These are phyloP conservation scores for Apodemus speciosus DNA, from an alignment of 2,113 vertebrate species.

Conservation along the genomic window DNA sequence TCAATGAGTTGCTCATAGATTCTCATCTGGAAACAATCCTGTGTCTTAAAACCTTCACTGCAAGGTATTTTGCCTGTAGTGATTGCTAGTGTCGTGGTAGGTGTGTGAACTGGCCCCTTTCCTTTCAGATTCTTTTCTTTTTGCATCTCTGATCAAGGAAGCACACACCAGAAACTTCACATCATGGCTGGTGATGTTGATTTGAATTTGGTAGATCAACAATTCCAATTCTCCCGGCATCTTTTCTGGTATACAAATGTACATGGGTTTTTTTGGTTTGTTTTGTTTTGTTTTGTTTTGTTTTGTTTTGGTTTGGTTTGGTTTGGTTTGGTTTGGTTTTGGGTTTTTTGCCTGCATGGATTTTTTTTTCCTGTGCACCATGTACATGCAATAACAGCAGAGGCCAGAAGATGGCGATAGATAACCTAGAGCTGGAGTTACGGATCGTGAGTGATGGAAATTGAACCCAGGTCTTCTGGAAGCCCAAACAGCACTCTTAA, in stretches of 20 bases:
- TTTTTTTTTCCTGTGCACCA: neutral
- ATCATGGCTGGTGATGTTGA: neutral
- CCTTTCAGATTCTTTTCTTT: neutral
- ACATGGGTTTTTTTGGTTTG: too few relatives aligned
- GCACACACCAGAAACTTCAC: neutral
- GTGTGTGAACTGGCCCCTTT: neutral
- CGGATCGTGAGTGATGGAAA: neutral
- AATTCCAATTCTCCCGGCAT: neutral
- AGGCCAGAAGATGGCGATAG: neutral
- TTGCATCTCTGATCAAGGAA: neutral
- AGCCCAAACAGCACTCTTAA: neutral
- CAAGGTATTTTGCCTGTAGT: neutral
- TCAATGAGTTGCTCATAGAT: neutral
- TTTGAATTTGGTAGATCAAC: neutral
- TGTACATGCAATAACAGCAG: neutral
- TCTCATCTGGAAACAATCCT: neutral
- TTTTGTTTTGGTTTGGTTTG: too few relatives aligned
- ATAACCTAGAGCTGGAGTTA: neutral
- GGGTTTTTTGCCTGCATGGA: neutral
- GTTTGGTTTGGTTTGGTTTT: too few relatives aligned
- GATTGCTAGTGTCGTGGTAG: neutral
- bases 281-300: too few relatives aligned
- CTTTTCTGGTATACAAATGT: neutral
- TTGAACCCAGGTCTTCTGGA: neutral
- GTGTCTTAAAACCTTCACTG: neutral